Base-by-base conservation (phyloP, 2,797 vertebrate species). In the Brachyalestes nurse region DNA sequence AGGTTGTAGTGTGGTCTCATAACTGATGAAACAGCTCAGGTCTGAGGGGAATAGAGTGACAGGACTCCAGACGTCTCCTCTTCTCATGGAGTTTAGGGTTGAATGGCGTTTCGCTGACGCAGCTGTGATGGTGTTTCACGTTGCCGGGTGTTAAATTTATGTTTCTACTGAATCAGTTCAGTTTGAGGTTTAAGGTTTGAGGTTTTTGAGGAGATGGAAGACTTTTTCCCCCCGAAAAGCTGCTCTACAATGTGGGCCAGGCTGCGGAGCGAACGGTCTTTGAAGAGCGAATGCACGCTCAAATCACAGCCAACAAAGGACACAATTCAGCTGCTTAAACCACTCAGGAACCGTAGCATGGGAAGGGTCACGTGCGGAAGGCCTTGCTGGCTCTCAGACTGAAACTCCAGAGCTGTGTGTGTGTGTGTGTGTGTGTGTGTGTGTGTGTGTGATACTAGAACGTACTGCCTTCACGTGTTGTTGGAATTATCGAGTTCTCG, bases 331-430 rank as follows among this genome's bases (percentile, higher is more conserved):
- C 65, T 67, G 65, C 45, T 67, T 67, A n/a, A 21, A 25, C 7
- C 67, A 71, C 49, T 51, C 67, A 71, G 67, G 61, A 64, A 19
- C 61, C 28, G 61, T 51, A 23, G 67, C 67, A 71, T 71, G 67
- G 49, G 61, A 71, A 51, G 47, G 42, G 66, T 47, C 66, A 70
- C 66, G 42, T 47, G 66, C 12, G 16, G n/a, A 49, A 49, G 45
- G 67, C 47, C 49, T 28, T n/a, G 19, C 23, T 71, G 66, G 14
- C 67, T 28, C 21, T 51, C 23, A 71, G 6, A 25, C 14, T 70
- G 53, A 5, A 16, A 23, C n/a, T 3, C 55, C 1, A 6, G 19
- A 58, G 55, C 19, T 58, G 6, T 51, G 49, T 47, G 45, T 47
- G 45, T 47, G 45, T 47, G 45, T 47, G 45, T 47, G 45, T 47